These are phyloP conservation scores for Sarcoramphus papa DNA, from an alignment of 2,797 vertebrate species.

Conservation along the genomic window DNA sequence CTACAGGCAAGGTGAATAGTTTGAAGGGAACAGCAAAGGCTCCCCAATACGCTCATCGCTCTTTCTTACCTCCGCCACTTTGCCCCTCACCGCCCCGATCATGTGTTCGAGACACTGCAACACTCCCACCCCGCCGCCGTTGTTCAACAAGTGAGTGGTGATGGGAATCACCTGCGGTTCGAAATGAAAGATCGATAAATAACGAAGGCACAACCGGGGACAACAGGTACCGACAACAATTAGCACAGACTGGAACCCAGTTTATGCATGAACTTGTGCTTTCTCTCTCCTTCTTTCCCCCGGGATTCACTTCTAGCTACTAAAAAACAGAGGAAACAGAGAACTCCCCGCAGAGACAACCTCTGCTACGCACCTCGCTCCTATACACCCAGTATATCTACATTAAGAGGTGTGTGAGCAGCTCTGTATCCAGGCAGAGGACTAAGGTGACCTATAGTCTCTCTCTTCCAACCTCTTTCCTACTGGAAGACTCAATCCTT, in stretches of 20 bases:
- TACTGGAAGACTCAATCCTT: not conserved
- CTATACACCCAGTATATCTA: not conserved
- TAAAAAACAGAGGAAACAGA: not conserved
- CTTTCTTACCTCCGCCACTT: constrained; percentile 90
- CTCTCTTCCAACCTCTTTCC: not conserved
- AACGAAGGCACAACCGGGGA: no score
- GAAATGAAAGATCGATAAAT: not conserved
- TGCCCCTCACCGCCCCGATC: constrained; percentile 87
- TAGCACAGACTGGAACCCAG: accelerated
- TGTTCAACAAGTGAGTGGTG: constrained; percentile 85
- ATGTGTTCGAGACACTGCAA: constrained; percentile 96
- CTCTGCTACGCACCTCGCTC: not conserved
- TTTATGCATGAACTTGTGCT: accelerated
- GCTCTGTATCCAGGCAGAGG: not conserved
- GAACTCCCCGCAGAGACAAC: not conserved
- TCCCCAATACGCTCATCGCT: accelerated
- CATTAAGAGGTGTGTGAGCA: not conserved
- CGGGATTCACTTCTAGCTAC: not conserved
- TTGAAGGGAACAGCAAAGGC: not conserved
- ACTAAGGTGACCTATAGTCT: not conserved
- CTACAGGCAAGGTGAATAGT: accelerated
- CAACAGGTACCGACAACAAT: not conserved
- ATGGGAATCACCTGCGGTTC: constrained; percentile 87
- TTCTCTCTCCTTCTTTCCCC: no score
- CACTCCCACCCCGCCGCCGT: constrained; percentile 84